A percentile compares a stretch with the other conserved stretches of the same genome.
Conservation (phyloP, 2,888 invertebrate species). For the Tetanocera ferruginea region DNA sequence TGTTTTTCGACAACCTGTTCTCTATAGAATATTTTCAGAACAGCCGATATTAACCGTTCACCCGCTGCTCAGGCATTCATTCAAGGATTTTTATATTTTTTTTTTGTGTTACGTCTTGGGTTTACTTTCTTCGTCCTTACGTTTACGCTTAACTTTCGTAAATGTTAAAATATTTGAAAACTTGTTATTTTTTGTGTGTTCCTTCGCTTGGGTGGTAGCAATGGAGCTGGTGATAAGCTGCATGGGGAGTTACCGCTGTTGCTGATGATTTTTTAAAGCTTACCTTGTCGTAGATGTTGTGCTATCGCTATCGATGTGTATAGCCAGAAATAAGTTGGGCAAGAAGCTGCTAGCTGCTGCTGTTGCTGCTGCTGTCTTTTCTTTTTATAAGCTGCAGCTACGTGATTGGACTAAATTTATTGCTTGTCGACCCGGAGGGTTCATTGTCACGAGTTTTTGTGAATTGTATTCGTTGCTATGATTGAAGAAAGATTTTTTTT, state of each 20-base stretch:
- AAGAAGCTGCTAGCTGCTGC: conserved; percentile 8
- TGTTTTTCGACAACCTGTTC: too few species aligned
- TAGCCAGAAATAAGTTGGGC: not conserved
- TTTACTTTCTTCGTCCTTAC: not conserved
- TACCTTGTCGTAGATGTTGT: not conserved
- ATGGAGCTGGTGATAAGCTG: not conserved
- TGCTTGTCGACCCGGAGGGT: conserved; percentile 52
- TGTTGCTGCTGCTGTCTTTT: conserved; percentile 5
- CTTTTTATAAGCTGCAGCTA: conserved; percentile 59
- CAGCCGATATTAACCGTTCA: not conserved
- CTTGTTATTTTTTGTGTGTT: conserved; percentile 15
- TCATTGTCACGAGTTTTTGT: conserved; percentile 47
- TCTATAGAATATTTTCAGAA: too few species aligned
- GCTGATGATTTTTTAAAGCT: not conserved
- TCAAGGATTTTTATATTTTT: not conserved
- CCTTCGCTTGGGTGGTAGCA: not conserved
- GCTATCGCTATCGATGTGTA: not conserved
- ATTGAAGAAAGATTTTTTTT: conserved; percentile 20
- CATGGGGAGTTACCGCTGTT: not conserved
- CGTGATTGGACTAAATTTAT: conserved; percentile 69
- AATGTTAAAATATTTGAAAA: conserved; percentile 27
- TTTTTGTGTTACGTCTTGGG: not conserved
- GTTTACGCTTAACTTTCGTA: conserved; percentile 3
- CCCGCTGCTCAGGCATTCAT: not conserved
- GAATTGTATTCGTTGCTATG: not conserved